Evolutionary conservation across 1,140 invertebrate genomes (phyloP), one percentile per base, ranked within the genome.

Genomic region (Meloidogyne hapla): DNA sequence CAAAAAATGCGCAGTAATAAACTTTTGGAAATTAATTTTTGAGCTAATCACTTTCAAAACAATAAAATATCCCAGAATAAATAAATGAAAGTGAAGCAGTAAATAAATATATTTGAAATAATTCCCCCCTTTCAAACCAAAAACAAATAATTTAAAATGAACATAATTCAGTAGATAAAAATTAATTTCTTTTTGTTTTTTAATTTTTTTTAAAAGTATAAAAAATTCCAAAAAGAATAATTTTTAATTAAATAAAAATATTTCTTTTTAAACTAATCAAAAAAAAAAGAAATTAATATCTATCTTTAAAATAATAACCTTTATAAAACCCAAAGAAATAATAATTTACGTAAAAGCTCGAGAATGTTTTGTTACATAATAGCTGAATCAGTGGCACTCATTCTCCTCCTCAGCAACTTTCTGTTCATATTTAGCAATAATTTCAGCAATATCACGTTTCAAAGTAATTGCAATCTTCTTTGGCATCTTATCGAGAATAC

Each of bases 381-480:
- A 2, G 18, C 13, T n/a, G 1, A 56, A 56, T 56, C 12, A 56
- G n/a, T 56, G 4, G 9, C 33, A n/a, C 45, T 18, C 13, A 56
- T n/a, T 5, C 6, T 56, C 12, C 48, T 56, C 18, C 18, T 56
- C 48, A 56, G 18, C 48, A 56, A 56, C 48, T 8, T 21, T 18
- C 48, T 56, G 48, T 56, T 56, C 48, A 56, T 56, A 56, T 56
- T 56, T 56, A 56, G 48, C 48, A 56, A 56, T 56, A 5, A 56
- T 8, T 13, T 56, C 48, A 56, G 48, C 48, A 56, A 56, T 56
- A n/a, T 56, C 48, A 56, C 48, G 48, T 56, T 56, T 56, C 48
- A 56, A n/a, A 56, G 48, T 5, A 56, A 56, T 56, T 9, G 48
- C n/a, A 18, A 56, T n/a, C 12, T 56, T 56, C 48, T 56, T 56